These are phyloP conservation scores for Drosophila paracracens DNA, from an alignment of 2,888 invertebrate genomes.

Conservation along the genomic window DNA sequence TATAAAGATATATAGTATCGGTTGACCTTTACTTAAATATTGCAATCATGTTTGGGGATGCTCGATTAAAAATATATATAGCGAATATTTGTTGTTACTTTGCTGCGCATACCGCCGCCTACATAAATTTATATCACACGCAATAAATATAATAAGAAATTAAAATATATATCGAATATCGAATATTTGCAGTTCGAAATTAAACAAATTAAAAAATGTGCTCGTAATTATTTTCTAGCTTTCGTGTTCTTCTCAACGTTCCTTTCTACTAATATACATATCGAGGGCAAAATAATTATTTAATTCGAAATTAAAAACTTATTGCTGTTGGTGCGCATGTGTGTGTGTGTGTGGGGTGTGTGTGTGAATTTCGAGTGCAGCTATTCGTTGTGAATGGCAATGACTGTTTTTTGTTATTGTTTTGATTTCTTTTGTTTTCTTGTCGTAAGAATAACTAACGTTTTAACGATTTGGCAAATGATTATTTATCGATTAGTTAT, in stretches of 20 bases:
- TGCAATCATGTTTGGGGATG: slow-evolving; percentile 45
- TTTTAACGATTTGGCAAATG: slow-evolving; percentile 78
- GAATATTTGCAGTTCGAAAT: slow-evolving; percentile 23
- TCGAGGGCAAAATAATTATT: slow-evolving; percentile 23
- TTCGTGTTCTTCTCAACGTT: slow-evolving; percentile 19
- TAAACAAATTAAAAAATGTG: slow-evolving; percentile 47
- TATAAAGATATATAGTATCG: slow-evolving; percentile 18
- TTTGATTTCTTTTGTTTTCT: slow-evolving; percentile 15
- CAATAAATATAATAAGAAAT: slow-evolving; percentile 72
- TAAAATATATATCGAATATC: slow-evolving; percentile 26
- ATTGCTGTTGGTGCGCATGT: slow-evolving; percentile 38
- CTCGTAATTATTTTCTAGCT: slow-evolving; percentile 18
- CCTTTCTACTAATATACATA: slow-evolving; percentile 34
- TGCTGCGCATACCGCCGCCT: slow-evolving; percentile 49
- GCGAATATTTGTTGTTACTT: slow-evolving; percentile 20
- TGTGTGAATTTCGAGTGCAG: slow-evolving; percentile 46
- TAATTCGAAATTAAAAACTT: slow-evolving; percentile 45
- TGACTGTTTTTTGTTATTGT: slow-evolving; percentile 60
- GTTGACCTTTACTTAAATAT: slow-evolving; percentile 38
- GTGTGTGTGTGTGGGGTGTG: slow-evolving; percentile 5
- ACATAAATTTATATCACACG: slow-evolving; percentile 80
- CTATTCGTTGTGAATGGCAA: slow-evolving; percentile 79
- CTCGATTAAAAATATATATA: slow-evolving; percentile 35
- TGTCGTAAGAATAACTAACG: slow-evolving; percentile 70
- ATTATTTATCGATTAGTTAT: slow-evolving; percentile 54